Conservation (phyloP, 2,113 vertebrate genomes). For the Tachycineta bicolor region DNA sequence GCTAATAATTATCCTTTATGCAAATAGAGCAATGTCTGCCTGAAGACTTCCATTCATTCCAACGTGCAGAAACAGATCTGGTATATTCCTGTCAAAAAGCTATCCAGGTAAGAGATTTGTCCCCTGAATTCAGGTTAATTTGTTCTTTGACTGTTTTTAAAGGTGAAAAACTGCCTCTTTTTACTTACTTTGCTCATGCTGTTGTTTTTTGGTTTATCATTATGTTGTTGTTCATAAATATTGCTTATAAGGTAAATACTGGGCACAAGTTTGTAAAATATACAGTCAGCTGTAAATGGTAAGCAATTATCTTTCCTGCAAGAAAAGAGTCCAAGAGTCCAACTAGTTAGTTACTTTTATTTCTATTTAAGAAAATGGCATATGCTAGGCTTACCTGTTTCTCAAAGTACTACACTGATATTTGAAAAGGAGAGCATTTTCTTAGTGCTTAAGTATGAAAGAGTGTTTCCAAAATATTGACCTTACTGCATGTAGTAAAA, state of each 20-base stretch:
- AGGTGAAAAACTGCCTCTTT: background rate
- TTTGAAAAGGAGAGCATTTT: background rate
- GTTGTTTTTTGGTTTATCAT: background rate
- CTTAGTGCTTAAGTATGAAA: background rate
- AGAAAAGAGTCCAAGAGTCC: background rate
- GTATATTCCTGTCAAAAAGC: background rate
- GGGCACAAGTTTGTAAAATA: background rate
- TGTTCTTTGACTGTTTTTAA: background rate
- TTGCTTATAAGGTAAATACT: background rate
- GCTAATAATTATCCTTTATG: conserved; percentile 41
- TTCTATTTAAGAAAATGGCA: background rate
- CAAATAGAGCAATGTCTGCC: conserved; percentile 5
- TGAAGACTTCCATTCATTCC: conserved; percentile 36
- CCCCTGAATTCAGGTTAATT: background rate
- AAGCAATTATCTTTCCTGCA: background rate
- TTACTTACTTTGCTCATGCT: background rate
- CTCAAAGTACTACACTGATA: background rate
- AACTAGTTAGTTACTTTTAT: background rate
- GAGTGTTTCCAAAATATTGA: background rate
- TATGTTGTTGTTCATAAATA: background rate
- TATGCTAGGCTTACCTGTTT: background rate
- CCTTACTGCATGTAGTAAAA: background rate
- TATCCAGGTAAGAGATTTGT: conserved; percentile 41
- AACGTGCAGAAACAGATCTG: background rate
- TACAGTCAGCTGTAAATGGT: background rate